Base-by-base conservation (phyloP, 2,888 invertebrate species). In the Neoascia interrupta region DNA sequence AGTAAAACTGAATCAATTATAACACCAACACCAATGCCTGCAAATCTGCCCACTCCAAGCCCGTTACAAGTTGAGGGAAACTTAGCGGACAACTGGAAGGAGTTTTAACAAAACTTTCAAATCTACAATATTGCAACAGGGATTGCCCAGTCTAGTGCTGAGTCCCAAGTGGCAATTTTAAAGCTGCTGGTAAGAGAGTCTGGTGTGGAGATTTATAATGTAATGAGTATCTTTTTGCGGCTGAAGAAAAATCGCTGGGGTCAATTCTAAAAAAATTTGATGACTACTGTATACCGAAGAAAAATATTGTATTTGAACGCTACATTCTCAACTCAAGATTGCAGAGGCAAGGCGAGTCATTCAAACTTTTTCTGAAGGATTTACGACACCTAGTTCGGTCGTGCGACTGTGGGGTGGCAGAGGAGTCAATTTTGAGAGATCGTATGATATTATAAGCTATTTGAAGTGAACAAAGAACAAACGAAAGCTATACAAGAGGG, bases 121-220 rank as follows among this genome's bases (percentile, higher is more conserved):
- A 41, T 39, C 6, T 41, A 51, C 19, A n/a, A 21, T 3, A 23
- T 36, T 8, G 49, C 61, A 47, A 47, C 31, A 28, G 45, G 19
- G 5, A 43, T 60, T 16, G 3, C 11, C 4, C 19, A 49, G 18
- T 37, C 21, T 18, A 31, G 10, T 1, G 41, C 26, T 10, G 51
- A 63, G 31, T 47, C 63, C 5, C 63, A 69, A 43, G 51, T 69
- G 51, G 60, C 60, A 43, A 47, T 69, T 23, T 60, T 51, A 11
- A 60, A 70, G 45, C 43, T 61, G 36, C 18, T 70, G 43, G 37
- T 70, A 3, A 61, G 53, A 18, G 61, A 70, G 54, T 15, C 61
- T 60, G 70, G 70, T 2, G 21, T 70, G 23, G 70, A 61, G 8
- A 70, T 61, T 45, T 70, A 45, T 36, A 45, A 70, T 8, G 45